Conservation (phyloP, 2,888 invertebrate genomes). For the Polydrusus cervinus region DNA sequence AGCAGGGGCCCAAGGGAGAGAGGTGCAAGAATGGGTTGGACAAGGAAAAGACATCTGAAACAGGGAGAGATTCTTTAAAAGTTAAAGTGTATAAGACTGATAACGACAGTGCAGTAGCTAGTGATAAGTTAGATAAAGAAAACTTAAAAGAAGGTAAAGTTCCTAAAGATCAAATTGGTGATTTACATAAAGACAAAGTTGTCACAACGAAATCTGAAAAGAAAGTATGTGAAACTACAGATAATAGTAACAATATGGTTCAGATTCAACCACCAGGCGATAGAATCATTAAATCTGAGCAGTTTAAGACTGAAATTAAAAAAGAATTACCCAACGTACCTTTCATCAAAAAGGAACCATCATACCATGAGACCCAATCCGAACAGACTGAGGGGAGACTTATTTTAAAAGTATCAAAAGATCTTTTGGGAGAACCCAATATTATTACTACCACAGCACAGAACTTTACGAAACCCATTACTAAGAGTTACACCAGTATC, state of each 20-base stretch:
- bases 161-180: conserved; percentile 14
- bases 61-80: neutral
- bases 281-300: neutral
- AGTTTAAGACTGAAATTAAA: conserved; percentile 32
- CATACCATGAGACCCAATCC: conserved; percentile 12
- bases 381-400: conserved; percentile 29
- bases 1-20: conserved; percentile 35
- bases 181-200: neutral
- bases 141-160: conserved; percentile 30
- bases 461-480: conserved; percentile 40
- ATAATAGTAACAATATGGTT: neutral
- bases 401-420: conserved; percentile 41
- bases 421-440: conserved; percentile 33
- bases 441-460: neutral
- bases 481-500: conserved; percentile 64
- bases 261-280: conserved; percentile 9
- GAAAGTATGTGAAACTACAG: neutral
- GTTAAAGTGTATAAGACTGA: conserved; percentile 7
- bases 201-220: neutral
- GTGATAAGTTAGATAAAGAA: conserved; percentile 35
- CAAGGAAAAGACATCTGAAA: neutral
- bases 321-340: neutral
- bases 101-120: conserved; percentile 10
- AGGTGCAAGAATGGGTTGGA: conserved; percentile 15
- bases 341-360: conserved; percentile 31